phyloP scores from a whole-genome alignment of 2,888 invertebrate genomes.

The Dione juno region DNA sequence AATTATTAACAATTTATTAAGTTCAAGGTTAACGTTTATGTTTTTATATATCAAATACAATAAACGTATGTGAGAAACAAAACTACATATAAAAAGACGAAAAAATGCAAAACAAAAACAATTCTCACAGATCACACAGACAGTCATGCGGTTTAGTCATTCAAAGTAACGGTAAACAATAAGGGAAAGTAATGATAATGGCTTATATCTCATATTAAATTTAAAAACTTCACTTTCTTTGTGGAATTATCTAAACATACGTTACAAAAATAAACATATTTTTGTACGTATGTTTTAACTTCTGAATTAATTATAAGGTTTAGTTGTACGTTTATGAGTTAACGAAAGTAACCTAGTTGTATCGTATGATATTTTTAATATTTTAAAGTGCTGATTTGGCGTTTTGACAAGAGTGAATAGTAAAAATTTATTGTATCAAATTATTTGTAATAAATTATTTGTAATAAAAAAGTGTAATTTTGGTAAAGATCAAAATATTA shows the following conservation, averaged over 20 bases:
- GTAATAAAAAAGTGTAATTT: no score
- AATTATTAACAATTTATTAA: not conserved
- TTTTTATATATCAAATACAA: not conserved
- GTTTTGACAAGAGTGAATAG: not conserved
- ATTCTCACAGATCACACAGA: constrained; percentile 40
- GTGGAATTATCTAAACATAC: not conserved
- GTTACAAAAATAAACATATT: not conserved
- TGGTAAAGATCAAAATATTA: no score
- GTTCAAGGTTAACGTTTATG: constrained; percentile 16
- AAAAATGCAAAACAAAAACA: constrained; percentile 24
- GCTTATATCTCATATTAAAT: constrained; percentile 19
- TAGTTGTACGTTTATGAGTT: not conserved
- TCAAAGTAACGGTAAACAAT: constrained; percentile 36
- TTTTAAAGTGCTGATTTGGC: not conserved
- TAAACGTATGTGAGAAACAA: constrained; percentile 18
- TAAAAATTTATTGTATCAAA: no score
- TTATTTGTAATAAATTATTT: no score
- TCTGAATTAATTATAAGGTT: not conserved
- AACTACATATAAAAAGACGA: constrained; percentile 22
- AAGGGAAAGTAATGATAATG: constrained; percentile 37
- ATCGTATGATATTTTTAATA: no score
- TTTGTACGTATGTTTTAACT: not conserved
- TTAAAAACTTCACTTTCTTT: constrained; percentile 24
- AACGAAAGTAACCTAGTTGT: not conserved
- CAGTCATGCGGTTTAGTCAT: constrained; percentile 38